These are phyloP conservation scores for Drosophila asahinai DNA, from an alignment of 1,140 invertebrate species.

Conservation along the genomic window DNA sequence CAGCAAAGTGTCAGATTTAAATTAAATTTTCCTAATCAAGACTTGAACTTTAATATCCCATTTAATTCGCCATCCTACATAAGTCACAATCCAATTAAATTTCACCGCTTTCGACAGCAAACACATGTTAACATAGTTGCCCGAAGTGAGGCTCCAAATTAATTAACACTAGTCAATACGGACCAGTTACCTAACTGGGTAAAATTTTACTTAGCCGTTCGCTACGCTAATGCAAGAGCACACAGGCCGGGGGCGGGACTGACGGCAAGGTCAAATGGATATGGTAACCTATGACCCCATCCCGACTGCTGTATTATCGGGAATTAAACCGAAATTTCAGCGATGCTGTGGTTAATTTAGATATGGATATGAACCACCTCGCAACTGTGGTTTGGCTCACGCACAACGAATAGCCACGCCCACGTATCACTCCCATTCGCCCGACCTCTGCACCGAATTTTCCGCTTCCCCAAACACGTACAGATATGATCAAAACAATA, in stretches of 20 bases:
- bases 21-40: background rate
- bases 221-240: conserved; percentile 42
- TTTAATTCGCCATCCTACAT: background rate
- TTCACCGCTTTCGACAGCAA: conserved; percentile 22
- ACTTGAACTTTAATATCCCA: no score
- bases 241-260: conserved; percentile 7
- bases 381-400: conserved; percentile 50
- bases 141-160: conserved; percentile 37
- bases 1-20: no score
- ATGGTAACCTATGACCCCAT: conserved; percentile 7
- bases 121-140: conserved; percentile 37
- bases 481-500: background rate
- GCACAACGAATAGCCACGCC: background rate
- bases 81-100: conserved; percentile 39
- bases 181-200: conserved; percentile 37
- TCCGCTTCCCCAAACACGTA: background rate
- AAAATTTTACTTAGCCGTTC: conserved; percentile 42
- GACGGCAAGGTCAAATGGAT: conserved; percentile 40
- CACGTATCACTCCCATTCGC: background rate
- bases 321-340: conserved; percentile 39
- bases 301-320: conserved; percentile 24
- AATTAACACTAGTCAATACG: conserved; percentile 65
- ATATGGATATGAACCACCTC: conserved; percentile 53
- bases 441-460: background rate
- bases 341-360: conserved; percentile 67